Evolutionary conservation across 1,140 invertebrate genomes (phyloP).

Genomic region (Drosophila arawakana): DNA sequence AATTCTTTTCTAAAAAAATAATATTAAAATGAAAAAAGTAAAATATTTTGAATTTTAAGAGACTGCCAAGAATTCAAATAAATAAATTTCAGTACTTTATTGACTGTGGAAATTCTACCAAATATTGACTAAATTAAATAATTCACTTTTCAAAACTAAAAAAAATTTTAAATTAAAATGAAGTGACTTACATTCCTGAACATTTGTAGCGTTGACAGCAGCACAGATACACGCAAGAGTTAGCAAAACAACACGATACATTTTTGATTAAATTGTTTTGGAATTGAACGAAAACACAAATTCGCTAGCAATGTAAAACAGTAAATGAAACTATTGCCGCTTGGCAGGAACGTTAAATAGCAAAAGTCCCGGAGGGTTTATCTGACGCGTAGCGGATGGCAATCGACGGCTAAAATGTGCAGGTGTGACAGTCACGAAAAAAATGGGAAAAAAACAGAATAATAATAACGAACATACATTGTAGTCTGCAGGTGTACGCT

Average conservation of each 20-base stretch:
- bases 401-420: slow-evolving; percentile 56
- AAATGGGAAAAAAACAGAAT: slow-evolving; percentile 9
- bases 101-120: no score
- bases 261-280: slow-evolving; percentile 4
- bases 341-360: slow-evolving; percentile 63
- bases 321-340: slow-evolving; percentile 57
- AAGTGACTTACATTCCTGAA: slow-evolving; percentile 61
- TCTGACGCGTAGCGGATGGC: slow-evolving; percentile 54
- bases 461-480: slow-evolving; percentile 33
- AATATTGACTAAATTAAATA: no score
- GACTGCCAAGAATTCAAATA: no score
- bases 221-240: slow-evolving; percentile 34
- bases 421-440: slow-evolving; percentile 66
- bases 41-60: no score
- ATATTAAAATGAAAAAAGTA: no score
- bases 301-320: slow-evolving; percentile 29
- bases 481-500: slow-evolving; percentile 46
- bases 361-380: slow-evolving; percentile 52
- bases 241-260: slow-evolving; percentile 54
- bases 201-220: slow-evolving; percentile 30
- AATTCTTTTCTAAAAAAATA: no score
- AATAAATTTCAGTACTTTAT: no score
- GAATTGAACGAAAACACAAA: slow-evolving; percentile 16
- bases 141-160: not conserved
- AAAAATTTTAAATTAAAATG: not conserved